Percentiles rank a stretch among this genome's conserved stretches.
These are phyloP conservation scores for Camponotus fellah DNA, from an alignment of 2,888 invertebrate genomes.

Conservation along the genomic window DNA sequence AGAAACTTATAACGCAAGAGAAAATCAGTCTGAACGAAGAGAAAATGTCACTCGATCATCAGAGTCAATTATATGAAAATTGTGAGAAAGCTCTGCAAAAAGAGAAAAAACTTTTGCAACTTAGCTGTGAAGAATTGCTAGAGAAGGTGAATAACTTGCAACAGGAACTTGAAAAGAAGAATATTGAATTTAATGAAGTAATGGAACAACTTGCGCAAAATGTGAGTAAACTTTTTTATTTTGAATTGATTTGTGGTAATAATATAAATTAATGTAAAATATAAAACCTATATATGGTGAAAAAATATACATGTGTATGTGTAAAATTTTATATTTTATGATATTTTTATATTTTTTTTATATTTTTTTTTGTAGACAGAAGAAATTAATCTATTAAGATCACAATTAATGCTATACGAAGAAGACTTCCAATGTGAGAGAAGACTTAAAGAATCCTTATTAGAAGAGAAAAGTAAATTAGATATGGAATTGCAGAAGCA, in stretches of 20 bases:
- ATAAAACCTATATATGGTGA: not conserved
- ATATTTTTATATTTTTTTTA: not conserved
- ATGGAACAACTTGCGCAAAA: not conserved
- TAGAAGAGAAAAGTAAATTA: conserved; percentile 43
- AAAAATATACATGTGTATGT: not conserved
- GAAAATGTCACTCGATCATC: conserved; percentile 75
- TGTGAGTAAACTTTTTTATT: conserved; percentile 10
- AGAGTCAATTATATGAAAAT: conserved; percentile 76
- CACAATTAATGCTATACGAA: conserved; percentile 53
- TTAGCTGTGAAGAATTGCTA: conserved; percentile 58
- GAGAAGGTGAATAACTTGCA: conserved; percentile 49
- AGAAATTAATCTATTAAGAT: conserved; percentile 27
- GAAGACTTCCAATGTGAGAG: conserved; percentile 61
- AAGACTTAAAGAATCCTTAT: conserved; percentile 40
- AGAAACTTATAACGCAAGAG: conserved; percentile 67
- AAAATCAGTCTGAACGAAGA: conserved; percentile 71
- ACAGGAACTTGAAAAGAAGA: not conserved
- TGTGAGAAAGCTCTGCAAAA: conserved; percentile 68
- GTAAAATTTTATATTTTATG: not conserved
- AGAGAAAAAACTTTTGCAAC: conserved; percentile 66
- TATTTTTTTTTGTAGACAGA: conserved; percentile 37
- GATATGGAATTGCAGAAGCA: conserved; percentile 34
- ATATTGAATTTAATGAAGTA: not conserved
- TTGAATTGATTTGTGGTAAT: not conserved
- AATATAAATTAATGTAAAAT: not conserved